Conservation (phyloP, 2,113 vertebrate genomes). For the Oriolus oriolus region DNA sequence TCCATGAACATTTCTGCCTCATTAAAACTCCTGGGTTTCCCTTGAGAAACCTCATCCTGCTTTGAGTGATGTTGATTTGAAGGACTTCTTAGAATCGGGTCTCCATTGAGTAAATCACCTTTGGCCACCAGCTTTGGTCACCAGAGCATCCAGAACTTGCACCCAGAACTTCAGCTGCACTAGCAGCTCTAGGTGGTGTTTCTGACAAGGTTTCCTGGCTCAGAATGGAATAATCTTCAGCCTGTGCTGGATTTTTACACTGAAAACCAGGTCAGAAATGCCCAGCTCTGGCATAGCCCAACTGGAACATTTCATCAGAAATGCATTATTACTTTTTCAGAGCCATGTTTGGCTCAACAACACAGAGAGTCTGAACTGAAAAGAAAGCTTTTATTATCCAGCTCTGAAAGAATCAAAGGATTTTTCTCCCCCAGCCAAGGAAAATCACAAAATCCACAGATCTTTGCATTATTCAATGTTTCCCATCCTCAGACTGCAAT, state of each 20-base stretch:
- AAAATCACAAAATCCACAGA: constrained; percentile 20
- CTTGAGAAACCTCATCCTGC: neutral
- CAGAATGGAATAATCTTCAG: neutral
- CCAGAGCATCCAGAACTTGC: neutral
- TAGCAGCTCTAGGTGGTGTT: neutral
- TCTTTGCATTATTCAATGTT: constrained; percentile 47
- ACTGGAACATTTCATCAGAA: neutral
- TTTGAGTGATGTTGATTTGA: neutral
- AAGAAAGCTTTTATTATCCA: neutral
- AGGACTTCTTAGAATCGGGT: neutral
- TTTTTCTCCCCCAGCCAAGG: neutral
- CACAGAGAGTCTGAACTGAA: neutral
- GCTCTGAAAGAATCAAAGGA: neutral
- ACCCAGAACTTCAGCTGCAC: neutral
- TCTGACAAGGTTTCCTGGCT: neutral
- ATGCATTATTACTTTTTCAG: neutral
- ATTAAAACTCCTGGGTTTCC: neutral
- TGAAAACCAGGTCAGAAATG: neutral
- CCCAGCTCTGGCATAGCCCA: neutral
- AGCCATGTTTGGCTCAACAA: neutral
- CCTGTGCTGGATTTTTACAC: neutral
- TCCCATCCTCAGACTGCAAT: constrained; percentile 17
- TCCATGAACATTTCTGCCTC: neutral
- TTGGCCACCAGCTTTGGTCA: neutral
- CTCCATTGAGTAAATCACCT: neutral